Conservation (phyloP, 2,888 invertebrate genomes). For the Drymonia ruficornis region DNA sequence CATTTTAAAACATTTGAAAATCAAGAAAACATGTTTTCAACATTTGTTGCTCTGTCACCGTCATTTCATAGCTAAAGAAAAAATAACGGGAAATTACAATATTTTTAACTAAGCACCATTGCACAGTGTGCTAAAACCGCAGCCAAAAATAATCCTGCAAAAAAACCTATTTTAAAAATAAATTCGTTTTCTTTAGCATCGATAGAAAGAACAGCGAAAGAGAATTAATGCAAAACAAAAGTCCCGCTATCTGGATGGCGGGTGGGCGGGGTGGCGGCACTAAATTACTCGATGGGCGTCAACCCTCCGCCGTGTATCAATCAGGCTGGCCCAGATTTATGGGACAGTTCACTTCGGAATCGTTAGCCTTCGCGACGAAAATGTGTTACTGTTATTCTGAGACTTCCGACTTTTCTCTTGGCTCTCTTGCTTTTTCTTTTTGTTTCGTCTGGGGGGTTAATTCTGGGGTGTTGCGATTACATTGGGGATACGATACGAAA, state of each 20-base stretch:
- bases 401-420: constrained; percentile 62
- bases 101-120: no score
- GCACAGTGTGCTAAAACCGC: constrained; percentile 14
- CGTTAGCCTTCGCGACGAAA: constrained; percentile 83
- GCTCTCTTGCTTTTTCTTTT: constrained; percentile 42
- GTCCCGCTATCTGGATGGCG: constrained; percentile 79
- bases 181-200: constrained; percentile 47
- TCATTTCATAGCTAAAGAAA: no score
- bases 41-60: no score
- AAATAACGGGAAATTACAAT: no score
- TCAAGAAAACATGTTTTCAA: no score
- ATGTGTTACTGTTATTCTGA: constrained; percentile 76
- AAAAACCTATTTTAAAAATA: constrained; percentile 43
- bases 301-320: constrained; percentile 85
- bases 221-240: constrained; percentile 85
- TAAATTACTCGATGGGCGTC: constrained; percentile 88
- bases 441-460: constrained; percentile 33
- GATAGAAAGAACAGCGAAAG: constrained; percentile 58
- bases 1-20: background rate
- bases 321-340: constrained; percentile 79
- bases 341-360: constrained; percentile 82
- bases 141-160: constrained; percentile 25
- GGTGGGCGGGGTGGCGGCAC: constrained; percentile 86
- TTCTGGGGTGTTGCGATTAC: constrained; percentile 24
- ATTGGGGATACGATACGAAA: constrained; percentile 8